phyloP scores from a whole-genome alignment of 2,113 vertebrate species.

The Grus americana region DNA sequence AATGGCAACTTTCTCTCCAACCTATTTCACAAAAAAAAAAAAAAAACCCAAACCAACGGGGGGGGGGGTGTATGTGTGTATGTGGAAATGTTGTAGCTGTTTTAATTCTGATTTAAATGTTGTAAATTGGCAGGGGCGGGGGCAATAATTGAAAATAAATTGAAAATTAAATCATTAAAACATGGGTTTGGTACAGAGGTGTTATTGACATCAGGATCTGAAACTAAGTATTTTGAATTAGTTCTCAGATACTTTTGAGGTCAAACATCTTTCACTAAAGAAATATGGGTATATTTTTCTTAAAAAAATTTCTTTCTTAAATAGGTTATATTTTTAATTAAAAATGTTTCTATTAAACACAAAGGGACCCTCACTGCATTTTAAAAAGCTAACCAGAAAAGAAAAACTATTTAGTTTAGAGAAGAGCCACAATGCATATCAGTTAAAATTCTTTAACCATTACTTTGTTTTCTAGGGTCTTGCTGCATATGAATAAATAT shows the following conservation, averaged over 20 bases:
- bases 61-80: too few species aligned
- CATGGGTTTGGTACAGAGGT: background rate
- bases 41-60: too few species aligned
- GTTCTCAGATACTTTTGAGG: background rate
- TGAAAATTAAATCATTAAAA: background rate
- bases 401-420: background rate
- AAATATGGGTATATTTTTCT: background rate
- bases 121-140: rapidly evolving
- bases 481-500: background rate
- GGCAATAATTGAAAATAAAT: background rate
- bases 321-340: background rate
- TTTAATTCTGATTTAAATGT: background rate
- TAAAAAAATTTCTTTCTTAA: background rate
- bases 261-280: background rate
- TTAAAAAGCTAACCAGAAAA: background rate
- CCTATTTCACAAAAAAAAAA: background rate
- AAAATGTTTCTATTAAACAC: background rate
- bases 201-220: background rate
- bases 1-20: background rate
- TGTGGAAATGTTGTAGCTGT: background rate
- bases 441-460: background rate
- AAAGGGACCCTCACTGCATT: background rate
- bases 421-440: background rate
- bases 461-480: background rate
- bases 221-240: background rate